Conservation (phyloP, 2,797 vertebrate species). For the Selene dorsalis region DNA sequence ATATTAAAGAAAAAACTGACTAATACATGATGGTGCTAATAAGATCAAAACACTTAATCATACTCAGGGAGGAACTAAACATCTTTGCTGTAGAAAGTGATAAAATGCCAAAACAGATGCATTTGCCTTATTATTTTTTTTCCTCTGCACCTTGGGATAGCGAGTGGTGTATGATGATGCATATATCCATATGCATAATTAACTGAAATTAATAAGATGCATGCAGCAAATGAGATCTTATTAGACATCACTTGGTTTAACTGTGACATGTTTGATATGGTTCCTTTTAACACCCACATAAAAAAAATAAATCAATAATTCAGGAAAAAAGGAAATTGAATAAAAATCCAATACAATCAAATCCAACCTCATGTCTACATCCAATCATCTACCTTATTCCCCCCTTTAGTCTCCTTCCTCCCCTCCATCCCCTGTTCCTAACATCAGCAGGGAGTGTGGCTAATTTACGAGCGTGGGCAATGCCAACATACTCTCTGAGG, state of each 20-base stretch:
- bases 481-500: conserved; percentile 86
- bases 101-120: neutral
- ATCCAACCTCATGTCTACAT: conserved; percentile 59
- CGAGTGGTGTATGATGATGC: neutral
- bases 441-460: conserved; percentile 78
- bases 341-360: conserved; percentile 64
- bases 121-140: neutral
- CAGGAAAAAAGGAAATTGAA: conserved; percentile 14
- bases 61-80: neutral
- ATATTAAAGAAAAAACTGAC: neutral
- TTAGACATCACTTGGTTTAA: conserved; percentile 30
- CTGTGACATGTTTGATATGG: conserved; percentile 35
- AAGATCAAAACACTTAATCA: neutral
- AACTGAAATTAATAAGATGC: conserved; percentile 22
- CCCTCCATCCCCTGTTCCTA: conserved; percentile 55
- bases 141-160: neutral
- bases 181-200: conserved; percentile 24
- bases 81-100: neutral
- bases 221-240: conserved; percentile 9
- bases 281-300: conserved; percentile 41
- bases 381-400: conserved; percentile 47
- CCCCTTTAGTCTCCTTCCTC: neutral
- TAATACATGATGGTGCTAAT: neutral
- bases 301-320: conserved; percentile 47
- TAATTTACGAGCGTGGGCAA: conserved; percentile 86